Conservation (phyloP, 2,797 vertebrate genomes). For the Meriones psammophilus region DNA sequence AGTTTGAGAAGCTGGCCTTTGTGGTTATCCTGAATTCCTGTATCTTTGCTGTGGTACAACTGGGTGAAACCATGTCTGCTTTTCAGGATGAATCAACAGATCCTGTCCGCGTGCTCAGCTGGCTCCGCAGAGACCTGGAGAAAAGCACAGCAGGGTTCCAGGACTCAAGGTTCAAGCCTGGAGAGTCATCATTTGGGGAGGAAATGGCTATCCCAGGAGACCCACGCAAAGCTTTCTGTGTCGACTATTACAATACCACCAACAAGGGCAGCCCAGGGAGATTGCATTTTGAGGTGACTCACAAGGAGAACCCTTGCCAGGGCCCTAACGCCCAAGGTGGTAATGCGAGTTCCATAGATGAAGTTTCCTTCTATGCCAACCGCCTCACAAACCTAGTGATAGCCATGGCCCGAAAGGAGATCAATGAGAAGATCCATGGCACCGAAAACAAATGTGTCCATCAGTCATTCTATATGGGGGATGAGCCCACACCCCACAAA, state of each 20-base stretch:
- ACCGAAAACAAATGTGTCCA: conserved; percentile 72
- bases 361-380: conserved; percentile 83
- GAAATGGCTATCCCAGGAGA: conserved; percentile 31
- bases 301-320: conserved; percentile 65
- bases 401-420: conserved; percentile 82
- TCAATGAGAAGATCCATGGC: conserved; percentile 82
- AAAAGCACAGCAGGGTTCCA: conserved; percentile 73
- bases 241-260: conserved; percentile 71
- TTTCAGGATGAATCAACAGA: conserved; percentile 81
- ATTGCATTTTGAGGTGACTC: conserved; percentile 77
- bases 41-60: conserved; percentile 59
- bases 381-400: conserved; percentile 84
- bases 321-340: neutral
- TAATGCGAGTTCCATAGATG: conserved; percentile 69
- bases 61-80: conserved; percentile 72
- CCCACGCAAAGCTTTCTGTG: conserved; percentile 35
- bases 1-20: neutral
- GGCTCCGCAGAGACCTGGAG: conserved; percentile 83
- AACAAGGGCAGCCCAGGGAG: conserved; percentile 60
- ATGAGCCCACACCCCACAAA: conserved; percentile 72
- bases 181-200: conserved; percentile 53
- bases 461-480: conserved; percentile 79
- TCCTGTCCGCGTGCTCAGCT: conserved; percentile 82
- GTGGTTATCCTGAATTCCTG: neutral
- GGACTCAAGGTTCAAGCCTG: conserved; percentile 69